Conservation (phyloP, 2,113 vertebrate genomes). For the Cathartes aura region DNA sequence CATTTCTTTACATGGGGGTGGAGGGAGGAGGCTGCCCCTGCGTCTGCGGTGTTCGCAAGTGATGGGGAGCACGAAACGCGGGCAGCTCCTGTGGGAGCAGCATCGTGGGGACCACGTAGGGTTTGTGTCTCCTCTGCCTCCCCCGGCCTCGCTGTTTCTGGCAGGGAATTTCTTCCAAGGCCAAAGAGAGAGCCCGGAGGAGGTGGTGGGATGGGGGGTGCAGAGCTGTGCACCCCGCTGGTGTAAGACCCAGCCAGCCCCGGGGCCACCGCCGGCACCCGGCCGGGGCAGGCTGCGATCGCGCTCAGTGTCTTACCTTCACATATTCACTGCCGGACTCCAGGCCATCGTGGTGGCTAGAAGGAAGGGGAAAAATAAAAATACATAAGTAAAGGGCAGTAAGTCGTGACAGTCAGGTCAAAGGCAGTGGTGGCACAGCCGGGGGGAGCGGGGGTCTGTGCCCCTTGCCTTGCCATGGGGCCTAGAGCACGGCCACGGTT, state of each 20-base stretch:
- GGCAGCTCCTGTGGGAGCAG: background rate
- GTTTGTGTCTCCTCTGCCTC: background rate
- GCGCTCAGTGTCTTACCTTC: constrained; percentile 66
- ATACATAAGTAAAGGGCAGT: background rate
- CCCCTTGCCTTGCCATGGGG: background rate
- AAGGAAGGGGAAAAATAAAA: background rate
- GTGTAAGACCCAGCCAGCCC: accelerated
- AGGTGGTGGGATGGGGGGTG: background rate
- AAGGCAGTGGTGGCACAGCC: background rate
- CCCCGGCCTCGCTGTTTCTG: background rate
- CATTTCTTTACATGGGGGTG: background rate
- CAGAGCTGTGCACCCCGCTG: background rate
- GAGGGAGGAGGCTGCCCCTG: background rate
- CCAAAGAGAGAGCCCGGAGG: background rate
- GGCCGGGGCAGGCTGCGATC: background rate
- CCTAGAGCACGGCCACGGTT: background rate
- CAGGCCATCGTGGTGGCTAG: constrained; percentile 63
- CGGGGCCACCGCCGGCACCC: background rate
- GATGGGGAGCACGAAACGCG: background rate
- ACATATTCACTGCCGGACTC: constrained; percentile 78
- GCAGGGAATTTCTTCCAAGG: background rate
- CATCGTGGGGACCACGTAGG: accelerated
- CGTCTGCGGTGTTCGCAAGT: accelerated
- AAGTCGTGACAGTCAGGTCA: background rate
- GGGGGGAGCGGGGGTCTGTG: background rate